These are phyloP conservation scores for Drosophila persimilis DNA, from an alignment of 1,140 invertebrate genomes.

Conservation along the genomic window DNA sequence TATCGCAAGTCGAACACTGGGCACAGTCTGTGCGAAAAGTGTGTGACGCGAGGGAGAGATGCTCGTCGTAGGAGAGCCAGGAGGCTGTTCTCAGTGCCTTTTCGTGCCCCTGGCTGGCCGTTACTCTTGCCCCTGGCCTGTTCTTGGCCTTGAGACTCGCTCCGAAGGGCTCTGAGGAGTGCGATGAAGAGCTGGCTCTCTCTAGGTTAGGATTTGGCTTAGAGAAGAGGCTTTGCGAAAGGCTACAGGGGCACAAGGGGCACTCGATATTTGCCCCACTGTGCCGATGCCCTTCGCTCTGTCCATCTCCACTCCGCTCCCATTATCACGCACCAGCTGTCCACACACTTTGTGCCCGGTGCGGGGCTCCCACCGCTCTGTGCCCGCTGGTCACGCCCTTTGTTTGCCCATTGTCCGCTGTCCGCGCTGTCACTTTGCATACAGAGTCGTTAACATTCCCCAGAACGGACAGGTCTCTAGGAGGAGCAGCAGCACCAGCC, in stretches of 20 bases:
- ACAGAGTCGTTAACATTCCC: slow-evolving; percentile 54
- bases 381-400: slow-evolving; percentile 29
- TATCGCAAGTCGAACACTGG: slow-evolving; percentile 43
- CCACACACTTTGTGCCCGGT: not conserved
- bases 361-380: not conserved
- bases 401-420: slow-evolving; percentile 46
- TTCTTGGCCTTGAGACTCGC: too few relatives aligned
- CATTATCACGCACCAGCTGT: slow-evolving; percentile 28
- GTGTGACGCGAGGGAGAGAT: not conserved
- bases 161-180: too few relatives aligned
- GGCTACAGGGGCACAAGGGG: not conserved
- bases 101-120: too few relatives aligned
- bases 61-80: not conserved
- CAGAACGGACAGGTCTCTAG: not conserved
- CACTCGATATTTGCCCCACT: slow-evolving; percentile 41
- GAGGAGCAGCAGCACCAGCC: not conserved
- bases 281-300: slow-evolving; percentile 15
- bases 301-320: not conserved
- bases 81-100: too few relatives aligned
- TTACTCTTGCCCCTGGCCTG: too few relatives aligned
- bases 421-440: slow-evolving; percentile 62
- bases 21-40: slow-evolving; percentile 29
- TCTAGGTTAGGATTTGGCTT: too few relatives aligned
- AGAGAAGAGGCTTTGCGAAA: too few relatives aligned
- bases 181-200: too few relatives aligned